Conservation (phyloP, 92 coral and sea anemone genomes). For the Scolanthus callimorphus region DNA sequence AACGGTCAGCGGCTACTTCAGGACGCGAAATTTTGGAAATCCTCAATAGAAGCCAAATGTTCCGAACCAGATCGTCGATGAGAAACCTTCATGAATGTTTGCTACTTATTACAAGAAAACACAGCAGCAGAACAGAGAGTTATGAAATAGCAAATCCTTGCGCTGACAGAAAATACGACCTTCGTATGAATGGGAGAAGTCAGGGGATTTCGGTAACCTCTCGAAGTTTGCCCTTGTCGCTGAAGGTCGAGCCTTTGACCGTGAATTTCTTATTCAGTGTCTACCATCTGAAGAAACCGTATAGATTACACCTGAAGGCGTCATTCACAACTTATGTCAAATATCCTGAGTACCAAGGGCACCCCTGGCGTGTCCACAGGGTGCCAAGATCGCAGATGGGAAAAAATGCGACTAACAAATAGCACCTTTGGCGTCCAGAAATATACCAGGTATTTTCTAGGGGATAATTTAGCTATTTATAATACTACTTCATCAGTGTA, state of each 20-base stretch:
- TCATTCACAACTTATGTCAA: conserved; percentile 7
- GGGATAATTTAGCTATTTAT: no score
- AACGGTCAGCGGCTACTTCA: conserved; percentile 36
- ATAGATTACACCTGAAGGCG: conserved; percentile 15
- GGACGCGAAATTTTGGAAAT: conserved; percentile 47
- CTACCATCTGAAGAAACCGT: conserved; percentile 42
- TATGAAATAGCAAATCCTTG: conserved; percentile 75
- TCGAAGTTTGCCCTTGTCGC: conserved; percentile 47
- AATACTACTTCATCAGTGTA: no score
- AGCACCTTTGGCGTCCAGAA: no score
- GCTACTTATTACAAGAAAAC: conserved; percentile 68
- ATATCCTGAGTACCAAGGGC: no score
- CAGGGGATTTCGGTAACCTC: conserved; percentile 34
- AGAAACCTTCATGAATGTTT: conserved; percentile 73
- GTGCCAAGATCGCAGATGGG: no score
- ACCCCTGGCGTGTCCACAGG: no score
- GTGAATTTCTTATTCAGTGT: conserved; percentile 65
- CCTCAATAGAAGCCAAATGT: conserved; percentile 44
- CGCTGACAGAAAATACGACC: conserved; percentile 41
- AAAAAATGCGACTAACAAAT: no score
- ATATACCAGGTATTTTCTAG: no score
- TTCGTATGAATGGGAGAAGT: conserved; percentile 42
- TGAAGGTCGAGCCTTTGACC: conserved; percentile 47
- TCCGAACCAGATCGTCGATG: conserved; percentile 51
- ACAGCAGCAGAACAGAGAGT: conserved; percentile 38